phyloP scores from a whole-genome alignment of 1,140 invertebrate species.

The Reticulitermes speratus region DNA sequence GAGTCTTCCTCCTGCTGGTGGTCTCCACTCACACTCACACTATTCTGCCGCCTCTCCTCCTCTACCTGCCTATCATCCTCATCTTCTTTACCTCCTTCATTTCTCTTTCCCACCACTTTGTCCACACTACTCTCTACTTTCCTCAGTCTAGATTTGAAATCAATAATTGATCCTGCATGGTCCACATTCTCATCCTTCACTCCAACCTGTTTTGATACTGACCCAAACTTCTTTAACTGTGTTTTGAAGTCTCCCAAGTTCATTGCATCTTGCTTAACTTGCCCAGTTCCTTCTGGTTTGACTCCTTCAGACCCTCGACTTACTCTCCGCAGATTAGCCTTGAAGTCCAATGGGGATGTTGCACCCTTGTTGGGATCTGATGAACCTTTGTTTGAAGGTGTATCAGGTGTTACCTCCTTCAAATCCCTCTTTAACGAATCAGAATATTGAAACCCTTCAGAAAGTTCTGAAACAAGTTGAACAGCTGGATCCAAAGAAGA shows the following conservation, averaged over 20 bases:
- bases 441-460: slow-evolving; percentile 37
- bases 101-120: slow-evolving; percentile 41
- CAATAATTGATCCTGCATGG: slow-evolving; percentile 64
- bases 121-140: slow-evolving; percentile 65
- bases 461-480: slow-evolving; percentile 73
- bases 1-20: slow-evolving; percentile 31
- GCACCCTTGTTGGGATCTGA: slow-evolving; percentile 37
- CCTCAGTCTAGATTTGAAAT: slow-evolving; percentile 80
- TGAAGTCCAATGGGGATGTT: slow-evolving; percentile 54
- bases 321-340: slow-evolving; percentile 53
- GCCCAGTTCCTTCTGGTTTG: neutral
- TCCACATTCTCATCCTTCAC: slow-evolving; percentile 39
- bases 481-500: slow-evolving; percentile 64
- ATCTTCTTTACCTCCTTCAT: slow-evolving; percentile 41
- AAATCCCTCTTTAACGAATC: slow-evolving; percentile 40
- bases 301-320: slow-evolving; percentile 25
- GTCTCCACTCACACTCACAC: slow-evolving; percentile 29
- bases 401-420: neutral
- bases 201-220: slow-evolving; percentile 45
- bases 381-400: neutral
- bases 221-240: slow-evolving; percentile 68
- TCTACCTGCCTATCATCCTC: slow-evolving; percentile 47
- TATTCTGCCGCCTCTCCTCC: slow-evolving; percentile 40
- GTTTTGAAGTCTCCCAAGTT: slow-evolving; percentile 54
- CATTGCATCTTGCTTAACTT: slow-evolving; percentile 30